Conservation (phyloP, 1,140 invertebrate genomes). For the Papilio aristodemus region DNA sequence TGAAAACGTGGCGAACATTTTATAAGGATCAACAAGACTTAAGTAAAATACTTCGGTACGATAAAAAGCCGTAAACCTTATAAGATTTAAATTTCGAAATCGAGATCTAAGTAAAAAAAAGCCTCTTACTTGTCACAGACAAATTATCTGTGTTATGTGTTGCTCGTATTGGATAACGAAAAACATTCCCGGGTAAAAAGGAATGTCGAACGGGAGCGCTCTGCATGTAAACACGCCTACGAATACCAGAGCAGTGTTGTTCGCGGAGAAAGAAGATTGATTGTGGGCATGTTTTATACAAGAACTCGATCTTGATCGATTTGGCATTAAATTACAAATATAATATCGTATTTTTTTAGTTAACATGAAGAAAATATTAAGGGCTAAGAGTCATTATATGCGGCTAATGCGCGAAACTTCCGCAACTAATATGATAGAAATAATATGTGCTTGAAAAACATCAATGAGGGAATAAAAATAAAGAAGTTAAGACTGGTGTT, state of each 20-base stretch:
- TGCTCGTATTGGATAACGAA: constrained; percentile 12
- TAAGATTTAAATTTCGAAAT: not conserved
- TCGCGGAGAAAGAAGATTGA: constrained; percentile 7
- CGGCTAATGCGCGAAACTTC: not conserved
- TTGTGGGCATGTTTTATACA: constrained; percentile 3
- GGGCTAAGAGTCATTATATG: not conserved
- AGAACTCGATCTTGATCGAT: constrained; percentile 10
- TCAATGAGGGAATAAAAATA: no score
- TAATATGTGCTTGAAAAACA: no score
- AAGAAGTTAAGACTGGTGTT: not conserved
- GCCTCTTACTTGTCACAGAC: constrained; percentile 8
- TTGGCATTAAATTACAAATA: not conserved
- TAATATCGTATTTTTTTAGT: not conserved
- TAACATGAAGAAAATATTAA: not conserved
- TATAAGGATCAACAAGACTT: no score
- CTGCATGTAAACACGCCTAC: constrained; percentile 25
- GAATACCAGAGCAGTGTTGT: constrained; percentile 9
- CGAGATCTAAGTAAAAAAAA: not conserved
- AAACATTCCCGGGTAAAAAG: constrained; percentile 19
- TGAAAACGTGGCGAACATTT: no score
- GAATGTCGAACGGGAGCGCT: constrained; percentile 19
- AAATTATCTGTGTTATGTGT: not conserved
- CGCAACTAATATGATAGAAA: no score
- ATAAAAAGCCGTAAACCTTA: no score
- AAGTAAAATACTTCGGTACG: no score